A percentile compares a stretch with the other conserved stretches of the same genome.
phyloP scores from a whole-genome alignment of 2,113 vertebrate species.

The Hemicordylus capensis region DNA sequence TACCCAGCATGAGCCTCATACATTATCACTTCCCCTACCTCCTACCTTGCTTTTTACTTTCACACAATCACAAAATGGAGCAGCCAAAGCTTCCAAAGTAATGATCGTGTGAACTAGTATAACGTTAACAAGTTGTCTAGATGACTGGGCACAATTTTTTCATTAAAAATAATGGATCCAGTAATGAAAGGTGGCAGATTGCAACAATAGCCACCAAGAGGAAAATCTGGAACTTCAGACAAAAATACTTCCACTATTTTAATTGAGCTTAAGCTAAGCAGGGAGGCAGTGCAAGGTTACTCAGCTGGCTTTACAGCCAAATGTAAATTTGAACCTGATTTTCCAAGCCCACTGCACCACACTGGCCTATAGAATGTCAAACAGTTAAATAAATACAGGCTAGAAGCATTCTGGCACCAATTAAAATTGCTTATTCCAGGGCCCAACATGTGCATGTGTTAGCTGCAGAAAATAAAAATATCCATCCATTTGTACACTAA shows the following conservation, averaged over 20 bases:
- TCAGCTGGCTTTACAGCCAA: background rate
- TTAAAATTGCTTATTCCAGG: background rate
- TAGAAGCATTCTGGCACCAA: background rate
- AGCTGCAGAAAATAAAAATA: slow-evolving; percentile 5
- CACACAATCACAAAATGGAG: too few relatives aligned
- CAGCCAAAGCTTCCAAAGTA: too few relatives aligned
- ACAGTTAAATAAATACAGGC: background rate
- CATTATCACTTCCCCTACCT: too few relatives aligned
- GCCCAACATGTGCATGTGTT: too few relatives aligned
- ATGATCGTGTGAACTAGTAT: too few relatives aligned
- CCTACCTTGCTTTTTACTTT: too few relatives aligned
- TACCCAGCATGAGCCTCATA: too few relatives aligned
- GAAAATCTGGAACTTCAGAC: background rate
- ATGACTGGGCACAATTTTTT: background rate
- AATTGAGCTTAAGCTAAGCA: background rate
- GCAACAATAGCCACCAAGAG: background rate
- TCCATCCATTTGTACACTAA: too few relatives aligned
- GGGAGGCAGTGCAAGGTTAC: background rate
- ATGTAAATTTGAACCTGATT: background rate
- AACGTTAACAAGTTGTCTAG: background rate
- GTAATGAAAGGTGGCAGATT: background rate
- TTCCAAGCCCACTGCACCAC: background rate
- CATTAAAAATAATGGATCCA: background rate
- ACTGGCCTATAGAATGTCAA: background rate
- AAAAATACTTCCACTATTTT: background rate